Conservation (phyloP, 2,797 vertebrate species). For the Falco rusticolus region DNA sequence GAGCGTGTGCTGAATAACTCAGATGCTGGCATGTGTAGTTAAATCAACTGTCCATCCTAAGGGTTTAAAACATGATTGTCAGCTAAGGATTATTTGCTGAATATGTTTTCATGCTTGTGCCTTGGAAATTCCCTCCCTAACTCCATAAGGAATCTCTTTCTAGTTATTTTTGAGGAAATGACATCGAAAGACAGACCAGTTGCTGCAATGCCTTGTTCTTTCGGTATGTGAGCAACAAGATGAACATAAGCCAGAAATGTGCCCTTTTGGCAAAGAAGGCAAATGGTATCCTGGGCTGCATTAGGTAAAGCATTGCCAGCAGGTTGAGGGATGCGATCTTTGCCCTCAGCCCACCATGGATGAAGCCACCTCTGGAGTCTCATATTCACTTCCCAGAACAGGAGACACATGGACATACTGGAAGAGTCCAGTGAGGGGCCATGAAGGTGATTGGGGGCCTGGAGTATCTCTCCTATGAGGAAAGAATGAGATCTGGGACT, state of each 20-base stretch:
- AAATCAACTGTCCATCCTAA: neutral
- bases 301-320: neutral
- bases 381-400: neutral
- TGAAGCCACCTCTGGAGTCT: neutral
- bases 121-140: neutral
- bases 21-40: accelerated
- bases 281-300: neutral
- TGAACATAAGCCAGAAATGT: neutral
- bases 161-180: neutral
- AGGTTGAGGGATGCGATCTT: neutral
- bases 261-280: neutral
- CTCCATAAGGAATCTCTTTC: neutral
- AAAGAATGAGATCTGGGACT: neutral
- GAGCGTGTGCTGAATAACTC: neutral
- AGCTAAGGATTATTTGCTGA: neutral
- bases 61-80: neutral
- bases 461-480: neutral
- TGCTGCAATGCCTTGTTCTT: neutral
- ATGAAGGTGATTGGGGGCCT: neutral
- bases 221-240: neutral
- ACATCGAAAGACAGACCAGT: neutral
- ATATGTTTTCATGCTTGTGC: neutral
- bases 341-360: neutral
- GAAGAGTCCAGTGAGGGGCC: neutral
- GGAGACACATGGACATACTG: accelerated